Percentiles rank a stretch among this genome's conserved stretches.
These are phyloP conservation scores for Apodemia hepburni DNA, from an alignment of 2,888 invertebrate species.

Conservation along the genomic window DNA sequence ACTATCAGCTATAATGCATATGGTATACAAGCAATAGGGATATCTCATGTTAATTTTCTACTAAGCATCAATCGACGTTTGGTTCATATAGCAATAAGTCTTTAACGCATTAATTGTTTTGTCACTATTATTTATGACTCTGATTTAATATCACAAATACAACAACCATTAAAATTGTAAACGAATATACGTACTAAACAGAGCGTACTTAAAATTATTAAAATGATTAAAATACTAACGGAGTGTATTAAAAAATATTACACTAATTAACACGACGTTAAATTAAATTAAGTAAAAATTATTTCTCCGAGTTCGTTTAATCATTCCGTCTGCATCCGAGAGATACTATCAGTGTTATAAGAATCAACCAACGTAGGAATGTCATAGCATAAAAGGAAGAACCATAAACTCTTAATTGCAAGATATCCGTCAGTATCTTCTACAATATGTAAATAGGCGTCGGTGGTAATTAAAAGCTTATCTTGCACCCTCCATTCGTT, in stretches of 20 bases:
- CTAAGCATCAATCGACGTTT: too few relatives aligned
- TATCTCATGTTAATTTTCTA: too few relatives aligned
- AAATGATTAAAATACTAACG: too few relatives aligned
- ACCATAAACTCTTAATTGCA: conserved; percentile 73
- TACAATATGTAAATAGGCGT: conserved; percentile 76
- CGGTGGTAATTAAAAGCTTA: conserved; percentile 76
- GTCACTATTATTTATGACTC: too few relatives aligned
- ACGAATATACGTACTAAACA: too few relatives aligned
- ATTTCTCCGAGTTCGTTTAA: conserved; percentile 44
- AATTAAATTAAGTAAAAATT: conserved; percentile 28
- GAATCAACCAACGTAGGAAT: conserved; percentile 51
- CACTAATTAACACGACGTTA: conserved; percentile 38
- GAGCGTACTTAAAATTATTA: too few relatives aligned
- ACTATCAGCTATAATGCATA: too few relatives aligned
- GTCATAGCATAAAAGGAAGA: conserved; percentile 67
- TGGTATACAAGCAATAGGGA: too few relatives aligned
- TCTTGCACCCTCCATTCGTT: conserved; percentile 58
- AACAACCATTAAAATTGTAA: too few relatives aligned
- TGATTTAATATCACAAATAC: too few relatives aligned
- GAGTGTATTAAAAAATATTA: conserved; percentile 10
- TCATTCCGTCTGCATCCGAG: conserved; percentile 53
- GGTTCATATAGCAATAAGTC: too few relatives aligned
- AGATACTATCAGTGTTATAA: conserved; percentile 54
- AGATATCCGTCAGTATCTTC: conserved; percentile 70
- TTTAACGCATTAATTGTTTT: too few relatives aligned